phyloP scores from a whole-genome alignment of 2,113 vertebrate species.

The Ahaetulla prasina region DNA sequence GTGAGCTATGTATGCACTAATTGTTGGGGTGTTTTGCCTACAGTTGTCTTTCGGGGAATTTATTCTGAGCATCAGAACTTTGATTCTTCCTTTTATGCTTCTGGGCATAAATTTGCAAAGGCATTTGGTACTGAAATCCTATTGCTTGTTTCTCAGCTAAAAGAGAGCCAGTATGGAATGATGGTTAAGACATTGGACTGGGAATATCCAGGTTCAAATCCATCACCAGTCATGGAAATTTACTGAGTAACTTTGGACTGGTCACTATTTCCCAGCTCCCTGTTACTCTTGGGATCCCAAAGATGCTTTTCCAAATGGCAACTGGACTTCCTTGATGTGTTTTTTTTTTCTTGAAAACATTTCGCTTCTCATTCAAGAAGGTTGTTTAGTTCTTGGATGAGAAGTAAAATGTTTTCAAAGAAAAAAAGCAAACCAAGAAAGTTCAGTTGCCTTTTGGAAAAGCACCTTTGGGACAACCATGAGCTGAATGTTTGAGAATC shows the following conservation, averaged over 20 bases:
- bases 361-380: background rate
- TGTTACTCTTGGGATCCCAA: background rate
- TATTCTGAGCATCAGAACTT: background rate
- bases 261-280: background rate
- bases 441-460: background rate
- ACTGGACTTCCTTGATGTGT: background rate
- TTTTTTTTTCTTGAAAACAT: background rate
- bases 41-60: background rate
- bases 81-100: background rate
- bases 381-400: background rate
- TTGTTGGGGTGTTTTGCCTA: background rate
- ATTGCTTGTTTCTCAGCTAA: background rate
- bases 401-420: background rate
- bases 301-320: background rate
- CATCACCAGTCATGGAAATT: background rate
- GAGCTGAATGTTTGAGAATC: background rate
- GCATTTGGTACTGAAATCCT: background rate
- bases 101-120: background rate
- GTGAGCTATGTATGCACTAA: background rate
- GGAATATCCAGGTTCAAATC: background rate
- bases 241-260: background rate
- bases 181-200: background rate
- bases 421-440: background rate
- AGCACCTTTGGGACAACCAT: background rate
- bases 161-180: background rate